Base-by-base conservation (phyloP, 1,140 invertebrate genomes). In the Temnothorax longispinosus region DNA sequence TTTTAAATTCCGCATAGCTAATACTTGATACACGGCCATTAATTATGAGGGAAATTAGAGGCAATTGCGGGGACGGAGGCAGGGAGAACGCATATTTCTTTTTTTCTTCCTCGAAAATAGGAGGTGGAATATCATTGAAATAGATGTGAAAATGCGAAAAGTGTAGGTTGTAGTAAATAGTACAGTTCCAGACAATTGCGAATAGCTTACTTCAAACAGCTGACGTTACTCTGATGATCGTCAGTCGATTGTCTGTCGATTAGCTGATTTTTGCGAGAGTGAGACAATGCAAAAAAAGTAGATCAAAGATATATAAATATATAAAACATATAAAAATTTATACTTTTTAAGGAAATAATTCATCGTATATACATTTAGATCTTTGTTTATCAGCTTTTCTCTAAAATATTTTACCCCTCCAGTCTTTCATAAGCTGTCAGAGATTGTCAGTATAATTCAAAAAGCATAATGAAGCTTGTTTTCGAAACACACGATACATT, bases 1-100 rank as follows among this genome's bases (percentile, higher is more conserved):
- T 27, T 84, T 84, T 84, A 18, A 74, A 84, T 75, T 84, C 35
- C 44, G 41, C 41, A 54, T 32, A 44, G 41, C 54, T 84, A 50
- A 74, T 84, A 84, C 27, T 84, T 56, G 69, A 84, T 84, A 84
- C 54, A 10, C 38, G n/a, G 41, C 60, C 44, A 74, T 62, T 41
- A 74, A 75, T 74, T 84, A 75, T 50, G 32, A 21, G 21, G 69
- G 0, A 75, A 84, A 84, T 82, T 74, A 82, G 80, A 56, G 80
- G 41, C 69, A 82, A 74, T 84, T 84, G 54, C 38, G 47, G 41
- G 18, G 6, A 47, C 21, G 54, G 50, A 21, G 54, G 54, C 15
- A 44, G 21, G 77, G 21, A 81, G 41, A 21, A 35, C 38, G 71
- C 15, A 18, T 27, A 60, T 74, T 75, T 75, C 50, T 27, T 32